Percentiles rank a stretch among this genome's conserved stretches.
Evolutionary conservation across 2,797 vertebrate genomes (phyloP).

Genomic region (Silurus aristotelis): DNA sequence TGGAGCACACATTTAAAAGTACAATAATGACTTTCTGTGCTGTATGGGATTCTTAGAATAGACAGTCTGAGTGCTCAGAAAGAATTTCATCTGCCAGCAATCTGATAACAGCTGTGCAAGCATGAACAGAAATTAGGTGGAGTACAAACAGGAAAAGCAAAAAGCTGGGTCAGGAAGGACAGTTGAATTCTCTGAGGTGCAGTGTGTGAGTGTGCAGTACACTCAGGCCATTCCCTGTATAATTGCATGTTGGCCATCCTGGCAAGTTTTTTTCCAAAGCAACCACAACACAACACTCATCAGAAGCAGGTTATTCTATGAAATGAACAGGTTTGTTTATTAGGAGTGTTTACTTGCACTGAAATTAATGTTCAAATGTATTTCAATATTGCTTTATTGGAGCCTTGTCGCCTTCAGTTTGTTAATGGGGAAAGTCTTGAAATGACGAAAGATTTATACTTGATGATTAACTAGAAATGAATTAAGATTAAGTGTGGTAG

Average conservation of each 20-base stretch:
- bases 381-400: background rate
- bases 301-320: constrained; percentile 5
- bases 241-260: background rate
- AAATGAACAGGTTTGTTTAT: constrained; percentile 2
- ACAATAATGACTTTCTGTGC: background rate
- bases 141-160: constrained; percentile 52
- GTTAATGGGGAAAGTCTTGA: background rate
- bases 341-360: background rate
- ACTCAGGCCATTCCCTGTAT: background rate
- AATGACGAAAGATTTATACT: background rate
- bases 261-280: constrained; percentile 4
- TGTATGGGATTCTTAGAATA: constrained; percentile 14
- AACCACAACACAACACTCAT: background rate
- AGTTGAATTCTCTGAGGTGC: constrained; percentile 23
- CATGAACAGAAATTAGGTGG: constrained; percentile 36
- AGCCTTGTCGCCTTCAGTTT: background rate
- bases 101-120: constrained; percentile 44
- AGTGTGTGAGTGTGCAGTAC: background rate
- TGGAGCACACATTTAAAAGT: background rate
- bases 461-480: background rate
- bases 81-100: constrained; percentile 30
- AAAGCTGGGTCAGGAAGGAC: constrained; percentile 40
- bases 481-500: background rate
- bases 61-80: background rate
- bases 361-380: constrained; percentile 3